phyloP scores from a whole-genome alignment of 2,888 invertebrate genomes.

The Sipunculus nudus region DNA sequence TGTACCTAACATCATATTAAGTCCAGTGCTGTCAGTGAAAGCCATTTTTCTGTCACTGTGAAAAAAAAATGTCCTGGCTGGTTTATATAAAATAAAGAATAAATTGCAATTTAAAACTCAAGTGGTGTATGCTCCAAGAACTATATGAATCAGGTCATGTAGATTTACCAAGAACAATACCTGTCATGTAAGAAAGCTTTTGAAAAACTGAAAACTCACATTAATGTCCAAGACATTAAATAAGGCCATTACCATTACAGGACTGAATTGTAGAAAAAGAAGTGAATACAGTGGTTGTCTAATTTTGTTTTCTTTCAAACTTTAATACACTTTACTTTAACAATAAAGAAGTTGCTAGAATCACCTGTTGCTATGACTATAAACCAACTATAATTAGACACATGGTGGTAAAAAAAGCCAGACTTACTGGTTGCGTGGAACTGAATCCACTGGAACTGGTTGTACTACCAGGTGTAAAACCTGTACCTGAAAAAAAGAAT shows the following conservation, averaged over 20 bases:
- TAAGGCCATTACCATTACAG: no score
- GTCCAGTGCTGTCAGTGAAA: no score
- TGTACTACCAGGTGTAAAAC: slow-evolving; percentile 26
- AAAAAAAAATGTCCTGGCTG: no score
- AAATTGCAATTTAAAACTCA: not conserved
- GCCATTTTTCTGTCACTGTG: no score
- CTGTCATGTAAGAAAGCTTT: no score
- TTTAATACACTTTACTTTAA: not conserved
- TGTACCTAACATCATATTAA: no score
- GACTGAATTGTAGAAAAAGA: no score
- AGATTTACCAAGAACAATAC: no score
- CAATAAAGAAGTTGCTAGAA: no score
- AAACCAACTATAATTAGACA: not conserved
- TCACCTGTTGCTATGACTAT: no score
- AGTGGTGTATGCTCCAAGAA: not conserved
- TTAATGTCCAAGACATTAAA: no score
- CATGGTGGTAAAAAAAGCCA: not conserved
- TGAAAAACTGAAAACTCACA: no score
- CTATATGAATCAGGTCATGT: not conserved
- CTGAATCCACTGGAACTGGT: slow-evolving; percentile 20
- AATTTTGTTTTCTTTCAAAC: not conserved
- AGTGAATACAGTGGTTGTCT: not conserved
- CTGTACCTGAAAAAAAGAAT: slow-evolving; percentile 21
- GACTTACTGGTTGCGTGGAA: slow-evolving; percentile 18
- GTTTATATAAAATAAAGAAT: not conserved